These are phyloP conservation scores for Epirrita christyi DNA, from an alignment of 2,888 invertebrate species.

Conservation along the genomic window DNA sequence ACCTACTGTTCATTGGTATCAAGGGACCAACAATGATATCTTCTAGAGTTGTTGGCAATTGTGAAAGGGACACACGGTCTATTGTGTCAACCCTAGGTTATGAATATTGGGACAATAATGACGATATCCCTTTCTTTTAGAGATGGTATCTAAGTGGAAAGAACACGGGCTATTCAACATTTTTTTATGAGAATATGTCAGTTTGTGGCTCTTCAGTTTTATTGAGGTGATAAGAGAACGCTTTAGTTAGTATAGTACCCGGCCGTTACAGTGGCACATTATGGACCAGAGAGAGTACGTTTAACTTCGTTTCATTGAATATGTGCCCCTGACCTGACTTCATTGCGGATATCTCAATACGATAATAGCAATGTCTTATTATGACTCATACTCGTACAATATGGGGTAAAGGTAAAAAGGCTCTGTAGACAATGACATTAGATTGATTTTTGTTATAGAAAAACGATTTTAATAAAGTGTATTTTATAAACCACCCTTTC, in stretches of 20 bases:
- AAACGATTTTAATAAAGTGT: background rate
- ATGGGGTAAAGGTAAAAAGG: background rate
- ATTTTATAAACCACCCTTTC: background rate
- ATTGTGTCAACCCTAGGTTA: constrained; percentile 29
- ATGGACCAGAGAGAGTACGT: too few relatives aligned
- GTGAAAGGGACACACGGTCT: constrained; percentile 17
- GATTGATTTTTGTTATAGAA: too few relatives aligned
- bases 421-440: too few relatives aligned
- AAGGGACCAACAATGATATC: constrained; percentile 37
- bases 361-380: constrained; percentile 30
- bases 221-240: constrained; percentile 6
- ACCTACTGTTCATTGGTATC: constrained; percentile 17
- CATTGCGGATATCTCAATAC: constrained; percentile 33
- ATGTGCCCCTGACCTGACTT: constrained; percentile 28
- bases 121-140: constrained; percentile 20
- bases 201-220: constrained; percentile 16
- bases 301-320: too few relatives aligned
- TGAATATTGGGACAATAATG: constrained; percentile 36
- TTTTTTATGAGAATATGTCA: constrained; percentile 16
- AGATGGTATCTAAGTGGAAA: constrained; percentile 22
- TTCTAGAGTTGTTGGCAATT: constrained; percentile 12
- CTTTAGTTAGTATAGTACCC: background rate
- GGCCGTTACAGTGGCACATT: background rate
- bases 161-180: constrained; percentile 24
- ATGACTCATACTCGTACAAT: background rate